Base-by-base conservation (phyloP, 1,140 invertebrate species). In the Ephestia elutella region DNA sequence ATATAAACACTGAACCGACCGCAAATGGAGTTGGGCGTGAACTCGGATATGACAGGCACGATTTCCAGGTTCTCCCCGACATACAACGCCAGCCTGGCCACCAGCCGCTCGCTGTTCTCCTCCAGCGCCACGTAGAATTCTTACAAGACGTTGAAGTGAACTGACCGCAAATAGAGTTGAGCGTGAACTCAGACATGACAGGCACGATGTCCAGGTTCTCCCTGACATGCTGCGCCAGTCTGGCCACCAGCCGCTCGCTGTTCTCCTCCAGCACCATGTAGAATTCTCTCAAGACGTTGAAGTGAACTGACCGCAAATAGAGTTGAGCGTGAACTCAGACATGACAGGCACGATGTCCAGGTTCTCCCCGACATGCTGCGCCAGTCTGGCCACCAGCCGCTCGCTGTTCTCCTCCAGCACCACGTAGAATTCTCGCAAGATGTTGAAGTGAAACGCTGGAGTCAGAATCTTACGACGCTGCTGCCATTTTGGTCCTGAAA, bases 401-500 rank as follows among this genome's bases (percentile, higher is more conserved):
- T 73, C 58, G 8, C 71, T 65, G 49, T 83, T 72, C 50, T 84
- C 81, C 7, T 64, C 73, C 44, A 88, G 75, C 2, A 62, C 73
- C 4, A 38, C 13, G 11, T 57, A 67, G 54, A 96, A 96, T 69
- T 94, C 91, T 62, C 95, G 92, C 2, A 97, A 83, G 51, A 97
- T 96, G 59, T 92, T 92, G 76, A 96, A 96, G 77, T 97, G 96
- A 77, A 97, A 96, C 0, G 94, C 92, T 17, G 95, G 94, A 2
- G 95, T 97, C 8, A 97, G 73, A 44, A 96, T 88, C 85, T 95
- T 96, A 32, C 96, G 80, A 51, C 94, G 78, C 0, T 71, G 80
- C 15, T 92, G 90, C 96, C 96, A 97, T 89, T 95, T 95, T 7
- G 86, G 77, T 13, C 94, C 94, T 84, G 53, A 25, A 68, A 69